A percentile compares a stretch with the other conserved stretches of the same genome.
These are phyloP conservation scores for Notolepis coatsorum DNA, from an alignment of 2,797 vertebrate species.

Conservation along the genomic window DNA sequence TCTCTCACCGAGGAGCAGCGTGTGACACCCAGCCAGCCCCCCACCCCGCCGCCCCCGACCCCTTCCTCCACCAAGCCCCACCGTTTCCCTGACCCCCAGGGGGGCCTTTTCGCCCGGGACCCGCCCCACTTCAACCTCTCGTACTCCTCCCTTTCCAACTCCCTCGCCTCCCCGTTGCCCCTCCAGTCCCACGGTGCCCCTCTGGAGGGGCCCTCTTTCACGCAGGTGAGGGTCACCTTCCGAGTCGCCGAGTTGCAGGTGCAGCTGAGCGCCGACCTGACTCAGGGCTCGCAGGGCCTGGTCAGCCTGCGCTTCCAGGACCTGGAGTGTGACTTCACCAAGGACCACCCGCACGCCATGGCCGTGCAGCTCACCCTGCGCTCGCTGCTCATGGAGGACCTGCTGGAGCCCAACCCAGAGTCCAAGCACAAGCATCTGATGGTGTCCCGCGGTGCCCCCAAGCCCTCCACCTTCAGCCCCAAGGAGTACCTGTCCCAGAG, in stretches of 20 bases:
- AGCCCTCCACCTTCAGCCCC: conserved; percentile 89
- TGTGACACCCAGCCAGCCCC: conserved; percentile 69
- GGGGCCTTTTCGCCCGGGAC: conserved; percentile 89
- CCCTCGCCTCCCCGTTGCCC: conserved; percentile 74
- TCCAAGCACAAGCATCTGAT: conserved; percentile 96
- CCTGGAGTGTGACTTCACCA: conserved; percentile 92
- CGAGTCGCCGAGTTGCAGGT: conserved; percentile 93
- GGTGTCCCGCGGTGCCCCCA: conserved; percentile 95
- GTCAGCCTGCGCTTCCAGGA: conserved; percentile 96
- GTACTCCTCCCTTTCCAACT: conserved; percentile 58
- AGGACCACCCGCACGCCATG: conserved; percentile 92
- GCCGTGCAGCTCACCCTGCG: conserved; percentile 91
- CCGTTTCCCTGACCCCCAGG: conserved; percentile 83
- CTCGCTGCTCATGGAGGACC: conserved; percentile 96
- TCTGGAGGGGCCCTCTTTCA: conserved; percentile 81
- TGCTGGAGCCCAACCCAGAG: conserved; percentile 92
- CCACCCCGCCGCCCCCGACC: conserved; percentile 81
- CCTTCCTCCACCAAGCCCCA: conserved; percentile 78
- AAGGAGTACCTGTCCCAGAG: conserved; percentile 98
- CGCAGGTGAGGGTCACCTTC: conserved; percentile 92
- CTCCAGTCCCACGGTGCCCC: conserved; percentile 72
- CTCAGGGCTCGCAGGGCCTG: conserved; percentile 92
- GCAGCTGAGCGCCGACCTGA: conserved; percentile 92
- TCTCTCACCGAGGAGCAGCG: conserved; percentile 89
- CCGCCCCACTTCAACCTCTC: conserved; percentile 70